Evolutionary conservation across 2,113 vertebrate genomes (phyloP).

Genomic region (Solea solea): DNA sequence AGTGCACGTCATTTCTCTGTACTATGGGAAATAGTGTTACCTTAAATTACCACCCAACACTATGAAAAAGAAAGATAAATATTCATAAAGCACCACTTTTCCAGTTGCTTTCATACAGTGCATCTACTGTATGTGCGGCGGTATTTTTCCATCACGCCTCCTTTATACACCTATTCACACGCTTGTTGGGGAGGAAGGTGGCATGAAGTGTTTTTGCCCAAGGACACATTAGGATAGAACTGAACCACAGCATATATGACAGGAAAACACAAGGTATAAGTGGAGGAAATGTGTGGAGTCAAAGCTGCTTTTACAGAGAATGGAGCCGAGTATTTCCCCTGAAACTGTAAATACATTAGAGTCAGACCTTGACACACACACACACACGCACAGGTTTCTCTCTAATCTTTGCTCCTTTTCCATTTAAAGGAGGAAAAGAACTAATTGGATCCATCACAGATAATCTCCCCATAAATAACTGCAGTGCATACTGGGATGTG

Average conservation of each 20-base stretch:
- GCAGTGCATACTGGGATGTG: constrained; percentile 9
- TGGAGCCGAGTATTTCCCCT: constrained; percentile 27
- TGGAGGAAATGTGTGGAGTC: not conserved
- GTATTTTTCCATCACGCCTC: too few species aligned
- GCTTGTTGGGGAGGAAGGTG: too few species aligned
- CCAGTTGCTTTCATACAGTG: too few species aligned
- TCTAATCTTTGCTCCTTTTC: not conserved
- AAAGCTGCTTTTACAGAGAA: not conserved
- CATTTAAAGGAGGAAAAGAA: not conserved
- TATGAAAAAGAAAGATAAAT: not conserved
- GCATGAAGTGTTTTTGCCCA: too few species aligned
- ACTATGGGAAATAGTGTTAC: not conserved
- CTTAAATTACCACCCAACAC: not conserved
- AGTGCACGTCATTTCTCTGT: not conserved
- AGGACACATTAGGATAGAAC: too few species aligned
- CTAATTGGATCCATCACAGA: constrained; percentile 14
- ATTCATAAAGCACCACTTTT: not conserved
- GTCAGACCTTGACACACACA: constrained; percentile 12
- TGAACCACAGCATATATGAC: not conserved
- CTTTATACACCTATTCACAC: too few species aligned
- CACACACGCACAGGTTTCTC: not conserved
- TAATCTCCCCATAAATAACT: constrained; percentile 16
- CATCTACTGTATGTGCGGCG: too few species aligned
- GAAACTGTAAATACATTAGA: constrained; percentile 22
- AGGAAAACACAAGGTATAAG: not conserved